Percentiles rank a stretch among this genome's conserved stretches.
phyloP scores from a whole-genome alignment of 2,888 invertebrate species.

The Trilocha varians region DNA sequence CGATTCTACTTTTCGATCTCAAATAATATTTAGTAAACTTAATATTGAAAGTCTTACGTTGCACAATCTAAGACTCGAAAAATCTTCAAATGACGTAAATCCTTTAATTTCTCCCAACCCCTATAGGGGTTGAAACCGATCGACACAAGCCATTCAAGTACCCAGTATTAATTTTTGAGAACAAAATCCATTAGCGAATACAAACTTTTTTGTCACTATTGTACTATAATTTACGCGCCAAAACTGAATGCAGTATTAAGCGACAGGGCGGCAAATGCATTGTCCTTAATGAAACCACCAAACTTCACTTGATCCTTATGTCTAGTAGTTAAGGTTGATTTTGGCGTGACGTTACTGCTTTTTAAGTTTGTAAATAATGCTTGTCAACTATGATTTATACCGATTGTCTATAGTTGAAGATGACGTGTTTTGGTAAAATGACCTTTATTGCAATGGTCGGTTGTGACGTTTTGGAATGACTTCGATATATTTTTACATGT shows the following conservation, averaged over 20 bases:
- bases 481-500: neutral
- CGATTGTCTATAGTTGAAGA: slow-evolving; percentile 68
- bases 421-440: slow-evolving; percentile 34
- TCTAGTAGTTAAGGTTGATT: slow-evolving; percentile 15
- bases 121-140: no score
- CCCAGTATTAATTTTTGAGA: slow-evolving; percentile 71
- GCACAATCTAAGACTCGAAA: no score
- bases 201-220: slow-evolving; percentile 54
- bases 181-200: slow-evolving; percentile 70
- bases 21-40: no score
- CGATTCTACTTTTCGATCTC: no score
- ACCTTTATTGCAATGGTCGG: neutral
- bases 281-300: slow-evolving; percentile 16
- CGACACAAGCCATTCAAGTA: slow-evolving; percentile 37
- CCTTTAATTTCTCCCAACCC: no score
- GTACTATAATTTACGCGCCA: slow-evolving; percentile 68
- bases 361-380: slow-evolving; percentile 30
- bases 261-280: slow-evolving; percentile 60
- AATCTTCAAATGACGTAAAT: no score
- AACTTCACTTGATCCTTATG: slow-evolving; percentile 14
- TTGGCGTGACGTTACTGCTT: slow-evolving; percentile 12
- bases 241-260: slow-evolving; percentile 66
- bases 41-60: no score
- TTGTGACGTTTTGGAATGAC: neutral
- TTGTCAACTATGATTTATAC: slow-evolving; percentile 69